Conservation (phyloP, 92 coral and sea anemone genomes). For the Palythoa heliodiscus region DNA sequence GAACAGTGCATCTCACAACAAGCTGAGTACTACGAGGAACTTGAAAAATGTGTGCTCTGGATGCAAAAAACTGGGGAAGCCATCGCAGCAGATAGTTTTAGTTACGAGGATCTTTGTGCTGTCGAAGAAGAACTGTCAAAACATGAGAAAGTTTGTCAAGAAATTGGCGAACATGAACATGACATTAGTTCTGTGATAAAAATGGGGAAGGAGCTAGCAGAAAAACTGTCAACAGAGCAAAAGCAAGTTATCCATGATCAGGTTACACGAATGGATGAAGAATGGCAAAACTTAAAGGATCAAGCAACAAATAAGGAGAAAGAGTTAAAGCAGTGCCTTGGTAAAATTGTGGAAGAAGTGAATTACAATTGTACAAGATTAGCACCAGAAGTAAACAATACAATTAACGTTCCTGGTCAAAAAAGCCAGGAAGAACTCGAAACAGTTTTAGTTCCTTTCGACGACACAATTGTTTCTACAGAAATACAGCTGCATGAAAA, state of each 20-base stretch:
- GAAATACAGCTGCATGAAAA: slow-evolving; percentile 14
- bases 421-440: not conserved
- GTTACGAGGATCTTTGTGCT: slow-evolving; percentile 51
- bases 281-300: slow-evolving; percentile 80
- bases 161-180: slow-evolving; percentile 55
- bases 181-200: slow-evolving; percentile 65
- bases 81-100: slow-evolving; percentile 60
- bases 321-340: slow-evolving; percentile 70
- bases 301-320: slow-evolving; percentile 79
- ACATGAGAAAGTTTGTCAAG: slow-evolving; percentile 68
- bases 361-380: not conserved
- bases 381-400: not conserved
- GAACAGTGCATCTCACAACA: slow-evolving; percentile 93
- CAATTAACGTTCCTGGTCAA: not conserved
- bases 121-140: slow-evolving; percentile 62
- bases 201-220: slow-evolving; percentile 69
- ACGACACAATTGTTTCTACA: not conserved
- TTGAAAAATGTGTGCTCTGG: slow-evolving; percentile 91
- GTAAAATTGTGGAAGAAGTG: slow-evolving; percentile 51
- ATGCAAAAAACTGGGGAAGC: slow-evolving; percentile 84
- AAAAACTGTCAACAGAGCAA: slow-evolving; percentile 72
- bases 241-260: slow-evolving; percentile 75
- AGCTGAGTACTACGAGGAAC: slow-evolving; percentile 81
- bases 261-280: slow-evolving; percentile 79
- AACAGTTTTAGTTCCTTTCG: not conserved